Evolutionary conservation across 2,888 invertebrate genomes (phyloP), one percentile per base, ranked within the genome.

Genomic region (Lithodes maja): DNA sequence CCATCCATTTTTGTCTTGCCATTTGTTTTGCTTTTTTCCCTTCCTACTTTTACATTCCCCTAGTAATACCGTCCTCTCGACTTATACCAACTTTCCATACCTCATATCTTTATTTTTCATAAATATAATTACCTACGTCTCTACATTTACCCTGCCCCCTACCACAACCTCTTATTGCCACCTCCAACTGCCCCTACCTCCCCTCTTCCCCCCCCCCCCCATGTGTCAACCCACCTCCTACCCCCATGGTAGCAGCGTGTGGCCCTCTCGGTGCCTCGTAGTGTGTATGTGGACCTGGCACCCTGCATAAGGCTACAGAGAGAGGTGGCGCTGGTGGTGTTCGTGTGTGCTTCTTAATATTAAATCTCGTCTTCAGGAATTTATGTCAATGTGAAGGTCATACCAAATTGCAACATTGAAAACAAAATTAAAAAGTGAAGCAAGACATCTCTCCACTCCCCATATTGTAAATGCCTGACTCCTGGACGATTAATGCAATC

Each of bases 131-230:
- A 74, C 74, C 15, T 15, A 3, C 17, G 7, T 17, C 74, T n/a
- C 17, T n/a, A 61, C 61, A 61, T 61, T 12, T 61, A 7, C 17
- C 74, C 74, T 15, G 3, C 74, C 17, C n/a, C 74, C 74, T 74
- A 33, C 33, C 33, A 33, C 33, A 33, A 33, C 74, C n/a, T 15
- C 74, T 17, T 74, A 7, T 17, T 74, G n/a, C 74, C n/a, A 7
- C 74, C 3, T 74, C 17, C 74, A n/a, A 15, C 17, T n/a, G 68
- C 5, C 12, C 74, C 74, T 1, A 7, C 17, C 17, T n/a, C n/a
- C 71, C 17, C n/a, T 71, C 17, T n/a, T 71, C 17, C 15, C 74
- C 74, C 17, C 74, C 74, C 17, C 74, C 74, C n/a, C 74, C 74
- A 17, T 74, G 74, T 74, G n/a, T 17, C 17, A 17, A 33, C 15